Evolutionary conservation across 2,888 invertebrate species (phyloP), one percentile per base, ranked within the genome.

Genomic region (Ochropacha duplaris): DNA sequence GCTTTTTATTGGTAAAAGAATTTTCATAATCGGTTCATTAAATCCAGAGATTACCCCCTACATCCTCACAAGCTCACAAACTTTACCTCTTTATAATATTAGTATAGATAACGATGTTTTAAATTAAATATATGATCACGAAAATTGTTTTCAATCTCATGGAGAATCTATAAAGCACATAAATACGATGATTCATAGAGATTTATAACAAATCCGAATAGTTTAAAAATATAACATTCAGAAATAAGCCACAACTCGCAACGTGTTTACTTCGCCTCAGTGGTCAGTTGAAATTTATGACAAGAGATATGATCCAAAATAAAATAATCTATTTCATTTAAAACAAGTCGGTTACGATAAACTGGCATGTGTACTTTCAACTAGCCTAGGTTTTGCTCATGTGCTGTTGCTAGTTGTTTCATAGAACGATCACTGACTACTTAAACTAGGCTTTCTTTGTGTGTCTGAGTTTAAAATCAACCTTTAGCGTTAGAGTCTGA

Each of bases 211-310:
- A 55, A 61, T 55, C 58, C 58, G 57, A 62, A 64, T 59, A 64
- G 58, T 62, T 57, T 63, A 64, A 60, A 63, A 64, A 67, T 62
- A 65, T 57, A 60, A 58, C 34, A 57, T 22, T 55, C 66, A 49
- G 57, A 68, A 68, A 66, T 68, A 68, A 19, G 54, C 56, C 28
- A 54, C 31, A 36, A 39, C 50, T 50, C 50, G 39, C 54, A 36
- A 44, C 50, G 54, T 66, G 66, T 69, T 68, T 71, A 71, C 62
- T 58, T 64, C 55, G 61, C 59, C 57, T 49, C 65, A 55, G 62
- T 63, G 64, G 59, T 60, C 55, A 11, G 24, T 5, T 22, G 56
- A 65, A 58, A 65, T 62, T 65, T 66, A 68, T 60, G 65, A 65
- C 59, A 64, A 26, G 59, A 55, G n/a, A 60, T 31, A 52, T 31